Base-by-base conservation (phyloP, 2,113 vertebrate genomes). In the Talpa occidentalis region DNA sequence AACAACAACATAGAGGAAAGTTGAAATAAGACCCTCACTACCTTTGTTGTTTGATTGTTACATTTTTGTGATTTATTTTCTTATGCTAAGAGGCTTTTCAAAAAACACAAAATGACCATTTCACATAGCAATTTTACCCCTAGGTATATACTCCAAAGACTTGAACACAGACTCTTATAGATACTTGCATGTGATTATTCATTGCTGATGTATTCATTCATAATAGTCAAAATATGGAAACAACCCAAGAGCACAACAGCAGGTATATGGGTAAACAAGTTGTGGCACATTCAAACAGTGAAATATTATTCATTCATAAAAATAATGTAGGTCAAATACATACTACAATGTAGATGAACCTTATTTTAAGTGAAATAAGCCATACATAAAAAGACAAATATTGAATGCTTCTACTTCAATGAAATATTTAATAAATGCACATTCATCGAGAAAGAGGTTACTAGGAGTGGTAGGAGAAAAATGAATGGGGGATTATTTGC, bases 181-280 rank as follows among this genome's bases (percentile, higher is more conserved):
- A 37, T 28, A 66, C 6, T n/a, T 35, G 47, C 7, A n/a, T 7
- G 17, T 6, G 56, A 52, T 21, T 21, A 35, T 26, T 60, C 67
- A 60, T 2, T 0, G 2, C 7, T 44, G 59, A 40, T n/a, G n/a
- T n/a, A n/a, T n/a, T n/a, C 14, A 0, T 15, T 52, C 3, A 62
- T 19, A 35, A 19, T 0, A 37, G n/a, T 35, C 4, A 42, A 37
- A 4, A 35, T 17, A 28, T 22, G 28, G 72, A 59, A 79, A 79
- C 22, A 60, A 10, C 12, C n/a, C 54, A 37, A 59, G 47, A 1
- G 12, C n/a, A 1, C 0, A 12, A 2, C 17, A 49, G 4, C 32
- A 78, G 47, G 40, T 30, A 21, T 49, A 64, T 1, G 26, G 44
- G 28, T 24, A 40, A 64, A 15, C 40, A 21, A 8, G n/a, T 1